These are phyloP conservation scores for Jordanella pulchra DNA, from an alignment of 2,797 vertebrate species.

Conservation along the genomic window DNA sequence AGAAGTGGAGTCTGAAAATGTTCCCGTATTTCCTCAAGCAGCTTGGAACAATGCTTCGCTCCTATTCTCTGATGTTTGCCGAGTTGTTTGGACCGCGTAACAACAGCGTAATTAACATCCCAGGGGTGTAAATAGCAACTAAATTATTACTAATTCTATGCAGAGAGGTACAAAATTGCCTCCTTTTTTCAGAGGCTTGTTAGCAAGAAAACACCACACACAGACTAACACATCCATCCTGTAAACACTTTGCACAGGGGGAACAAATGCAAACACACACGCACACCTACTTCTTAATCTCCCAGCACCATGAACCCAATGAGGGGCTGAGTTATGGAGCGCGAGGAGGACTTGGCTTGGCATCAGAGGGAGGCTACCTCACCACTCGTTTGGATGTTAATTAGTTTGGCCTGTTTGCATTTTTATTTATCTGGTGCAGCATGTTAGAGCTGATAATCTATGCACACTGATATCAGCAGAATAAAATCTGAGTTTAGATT, in stretches of 20 bases:
- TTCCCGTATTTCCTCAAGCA: slow-evolving; percentile 38
- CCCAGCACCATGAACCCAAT: slow-evolving; percentile 42
- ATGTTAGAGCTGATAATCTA: slow-evolving; percentile 66
- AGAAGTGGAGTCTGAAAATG: slow-evolving; percentile 4
- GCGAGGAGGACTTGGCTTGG: slow-evolving; percentile 66
- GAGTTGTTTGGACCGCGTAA: slow-evolving; percentile 64
- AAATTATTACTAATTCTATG: slow-evolving; percentile 78
- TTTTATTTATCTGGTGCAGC: slow-evolving; percentile 57
- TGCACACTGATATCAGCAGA: slow-evolving; percentile 59
- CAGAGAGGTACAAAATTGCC: slow-evolving; percentile 73
- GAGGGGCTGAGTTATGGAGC: slow-evolving; percentile 61
- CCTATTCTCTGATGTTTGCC: slow-evolving; percentile 71
- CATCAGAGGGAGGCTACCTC: slow-evolving; percentile 61
- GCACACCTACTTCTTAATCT: slow-evolving; percentile 55
- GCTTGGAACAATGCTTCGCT: slow-evolving; percentile 43
- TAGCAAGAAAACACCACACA: slow-evolving; percentile 43
- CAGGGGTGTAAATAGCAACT: slow-evolving; percentile 67
- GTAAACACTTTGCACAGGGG: slow-evolving; percentile 30
- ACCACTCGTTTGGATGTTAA: slow-evolving; percentile 69
- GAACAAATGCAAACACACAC: slow-evolving; percentile 20
- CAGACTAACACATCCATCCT: slow-evolving; percentile 4
- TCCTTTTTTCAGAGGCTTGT: slow-evolving; percentile 60
- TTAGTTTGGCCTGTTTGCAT: slow-evolving; percentile 74
- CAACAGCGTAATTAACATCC: slow-evolving; percentile 74
- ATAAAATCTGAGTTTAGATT: slow-evolving; percentile 49